Conservation (phyloP, 1,140 invertebrate genomes). For the Trissolcus basalis region DNA sequence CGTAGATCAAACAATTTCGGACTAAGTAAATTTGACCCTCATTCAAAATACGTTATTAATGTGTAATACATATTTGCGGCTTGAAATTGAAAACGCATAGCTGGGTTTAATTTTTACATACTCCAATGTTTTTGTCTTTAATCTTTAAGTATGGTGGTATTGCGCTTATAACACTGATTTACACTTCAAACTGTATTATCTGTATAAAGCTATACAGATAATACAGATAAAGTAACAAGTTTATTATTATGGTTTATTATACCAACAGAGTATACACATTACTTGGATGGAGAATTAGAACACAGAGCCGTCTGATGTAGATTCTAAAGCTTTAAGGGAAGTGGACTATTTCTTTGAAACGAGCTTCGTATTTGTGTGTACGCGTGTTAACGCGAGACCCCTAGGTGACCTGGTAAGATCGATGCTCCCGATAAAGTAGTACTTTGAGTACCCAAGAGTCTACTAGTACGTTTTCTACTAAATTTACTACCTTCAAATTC, state of each 20-base stretch:
- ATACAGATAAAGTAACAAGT: not conserved
- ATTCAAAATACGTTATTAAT: too few species aligned
- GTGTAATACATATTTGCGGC: too few species aligned
- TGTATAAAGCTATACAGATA: too few species aligned
- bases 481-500: too few species aligned
- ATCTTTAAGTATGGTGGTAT: too few species aligned
- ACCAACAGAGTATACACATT: conserved; percentile 32
- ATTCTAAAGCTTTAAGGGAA: conserved; percentile 53
- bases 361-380: conserved; percentile 32
- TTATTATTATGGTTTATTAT: not conserved
- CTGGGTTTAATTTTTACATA: too few species aligned
- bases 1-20: too few species aligned
- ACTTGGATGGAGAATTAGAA: conserved; percentile 66
- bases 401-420: conserved; percentile 70
- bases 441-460: conserved; percentile 45
- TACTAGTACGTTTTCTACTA: conserved; percentile 34
- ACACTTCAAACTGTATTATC: too few species aligned
- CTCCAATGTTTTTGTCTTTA: too few species aligned
- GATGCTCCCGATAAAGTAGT: conserved; percentile 71
- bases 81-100: too few species aligned
- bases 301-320: conserved; percentile 50
- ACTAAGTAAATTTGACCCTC: too few species aligned
- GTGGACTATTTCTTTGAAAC: conserved; percentile 50
- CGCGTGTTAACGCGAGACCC: conserved; percentile 56
- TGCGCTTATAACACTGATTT: too few species aligned